These are phyloP conservation scores for Accipiter virgatus DNA, from an alignment of 2,113 vertebrate genomes.

Conservation along the genomic window DNA sequence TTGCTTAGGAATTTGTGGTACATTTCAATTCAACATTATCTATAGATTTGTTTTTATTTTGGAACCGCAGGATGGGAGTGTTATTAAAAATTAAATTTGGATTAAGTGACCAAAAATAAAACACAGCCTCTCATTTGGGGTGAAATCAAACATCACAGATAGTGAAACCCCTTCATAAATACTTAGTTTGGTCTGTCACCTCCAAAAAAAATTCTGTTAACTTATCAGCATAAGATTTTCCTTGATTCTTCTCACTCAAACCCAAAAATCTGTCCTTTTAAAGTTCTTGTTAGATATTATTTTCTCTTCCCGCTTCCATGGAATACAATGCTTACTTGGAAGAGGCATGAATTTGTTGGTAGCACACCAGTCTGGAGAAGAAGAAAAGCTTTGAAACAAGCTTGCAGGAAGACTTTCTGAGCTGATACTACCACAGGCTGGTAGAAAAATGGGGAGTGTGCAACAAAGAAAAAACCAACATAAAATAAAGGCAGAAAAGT, in stretches of 20 bases:
- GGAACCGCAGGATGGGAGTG: not conserved
- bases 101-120: not conserved
- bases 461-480: not conserved
- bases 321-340: not conserved
- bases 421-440: not conserved
- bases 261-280: not conserved
- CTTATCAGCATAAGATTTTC: not conserved
- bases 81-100: not conserved
- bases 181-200: not conserved
- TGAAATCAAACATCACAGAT: not conserved
- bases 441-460: not conserved
- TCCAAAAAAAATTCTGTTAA: not conserved
- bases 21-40: not conserved
- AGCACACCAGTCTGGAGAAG: not conserved
- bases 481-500: not conserved
- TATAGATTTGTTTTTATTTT: not conserved
- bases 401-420: not conserved
- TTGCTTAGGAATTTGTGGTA: not conserved
- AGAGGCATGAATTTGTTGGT: not conserved
- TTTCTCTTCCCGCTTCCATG: not conserved
- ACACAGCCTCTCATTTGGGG: not conserved
- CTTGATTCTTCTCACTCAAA: not conserved
- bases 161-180: not conserved
- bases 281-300: not conserved
- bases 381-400: not conserved